Evolutionary conservation across 2,888 invertebrate genomes (phyloP).

Genomic region (Drosophila nigricruria): DNA sequence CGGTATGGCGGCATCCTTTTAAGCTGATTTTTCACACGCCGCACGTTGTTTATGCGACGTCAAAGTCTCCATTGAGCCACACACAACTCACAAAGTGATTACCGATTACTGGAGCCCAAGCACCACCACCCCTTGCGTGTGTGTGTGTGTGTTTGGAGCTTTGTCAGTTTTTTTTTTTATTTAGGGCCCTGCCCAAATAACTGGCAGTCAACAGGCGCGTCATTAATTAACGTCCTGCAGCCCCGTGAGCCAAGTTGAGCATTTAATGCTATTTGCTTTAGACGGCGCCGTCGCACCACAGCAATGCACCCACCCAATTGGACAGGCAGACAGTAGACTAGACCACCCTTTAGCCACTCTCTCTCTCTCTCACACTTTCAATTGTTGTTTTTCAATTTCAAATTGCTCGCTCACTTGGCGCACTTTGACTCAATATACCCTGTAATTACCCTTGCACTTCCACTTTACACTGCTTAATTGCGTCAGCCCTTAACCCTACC

Average conservation of each 20-base stretch:
- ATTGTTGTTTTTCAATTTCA: slow-evolving; percentile 30
- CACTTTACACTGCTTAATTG: slow-evolving; percentile 66
- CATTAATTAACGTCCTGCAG: slow-evolving; percentile 60
- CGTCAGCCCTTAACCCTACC: slow-evolving; percentile 15
- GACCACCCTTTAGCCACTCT: slow-evolving; percentile 16
- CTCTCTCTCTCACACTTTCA: slow-evolving; percentile 3
- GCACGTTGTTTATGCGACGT: slow-evolving; percentile 64
- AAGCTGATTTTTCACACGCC: slow-evolving; percentile 80
- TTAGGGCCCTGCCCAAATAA: slow-evolving; percentile 27
- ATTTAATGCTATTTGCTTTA: slow-evolving; percentile 76
- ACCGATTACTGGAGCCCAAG: slow-evolving; percentile 19
- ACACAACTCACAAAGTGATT: slow-evolving; percentile 61
- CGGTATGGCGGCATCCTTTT: slow-evolving; percentile 71
- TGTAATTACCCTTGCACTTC: slow-evolving; percentile 61
- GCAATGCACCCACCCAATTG: slow-evolving; percentile 26
- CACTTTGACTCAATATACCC: slow-evolving; percentile 47
- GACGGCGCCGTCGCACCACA: slow-evolving; percentile 60
- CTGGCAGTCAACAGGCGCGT: slow-evolving; percentile 54
- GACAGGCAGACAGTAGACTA: not conserved
- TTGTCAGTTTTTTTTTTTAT: slow-evolving; percentile 47
- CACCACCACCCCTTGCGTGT: slow-evolving; percentile 12
- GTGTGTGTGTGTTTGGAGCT: slow-evolving; percentile 5
- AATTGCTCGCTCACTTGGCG: slow-evolving; percentile 46
- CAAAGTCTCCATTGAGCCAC: slow-evolving; percentile 61
- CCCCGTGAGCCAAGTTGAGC: slow-evolving; percentile 48